Evolutionary conservation across 2,888 invertebrate species (phyloP).

Genomic region (Epirrita christyi): DNA sequence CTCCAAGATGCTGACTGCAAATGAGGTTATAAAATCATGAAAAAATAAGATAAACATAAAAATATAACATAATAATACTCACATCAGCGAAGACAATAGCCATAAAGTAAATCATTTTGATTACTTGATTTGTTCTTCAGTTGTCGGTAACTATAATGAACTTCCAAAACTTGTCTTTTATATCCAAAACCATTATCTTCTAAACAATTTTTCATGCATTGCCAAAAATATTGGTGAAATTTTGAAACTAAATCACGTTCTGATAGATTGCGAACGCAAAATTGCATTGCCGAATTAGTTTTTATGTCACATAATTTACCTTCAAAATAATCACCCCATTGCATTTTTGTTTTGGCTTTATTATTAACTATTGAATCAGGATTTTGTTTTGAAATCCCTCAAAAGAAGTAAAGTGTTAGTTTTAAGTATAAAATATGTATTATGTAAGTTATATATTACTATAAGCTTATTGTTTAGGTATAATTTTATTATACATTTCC

Average conservation of each 20-base stretch:
- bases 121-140: background rate
- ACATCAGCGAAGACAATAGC: constrained; percentile 21
- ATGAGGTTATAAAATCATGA: background rate
- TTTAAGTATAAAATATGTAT: too few species aligned
- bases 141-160: background rate
- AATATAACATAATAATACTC: constrained; percentile 12
- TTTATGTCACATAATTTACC: too few species aligned
- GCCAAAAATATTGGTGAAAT: constrained; percentile 13
- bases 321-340: too few species aligned
- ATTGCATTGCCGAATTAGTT: too few species aligned
- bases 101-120: constrained; percentile 17
- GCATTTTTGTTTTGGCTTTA: too few species aligned
- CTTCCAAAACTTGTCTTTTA: constrained; percentile 2
- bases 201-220: constrained; percentile 19
- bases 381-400: too few species aligned
- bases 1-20: background rate
- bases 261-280: background rate
- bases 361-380: too few species aligned
- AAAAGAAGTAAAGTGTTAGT: too few species aligned
- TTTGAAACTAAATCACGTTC: constrained; percentile 27
- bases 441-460: too few species aligned
- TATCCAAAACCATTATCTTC: constrained; percentile 23
- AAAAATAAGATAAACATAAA: background rate
- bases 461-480: too few species aligned
- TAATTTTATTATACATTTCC: too few species aligned